Conservation (phyloP, 2,888 invertebrate species). For the Argyra leucocephala region DNA sequence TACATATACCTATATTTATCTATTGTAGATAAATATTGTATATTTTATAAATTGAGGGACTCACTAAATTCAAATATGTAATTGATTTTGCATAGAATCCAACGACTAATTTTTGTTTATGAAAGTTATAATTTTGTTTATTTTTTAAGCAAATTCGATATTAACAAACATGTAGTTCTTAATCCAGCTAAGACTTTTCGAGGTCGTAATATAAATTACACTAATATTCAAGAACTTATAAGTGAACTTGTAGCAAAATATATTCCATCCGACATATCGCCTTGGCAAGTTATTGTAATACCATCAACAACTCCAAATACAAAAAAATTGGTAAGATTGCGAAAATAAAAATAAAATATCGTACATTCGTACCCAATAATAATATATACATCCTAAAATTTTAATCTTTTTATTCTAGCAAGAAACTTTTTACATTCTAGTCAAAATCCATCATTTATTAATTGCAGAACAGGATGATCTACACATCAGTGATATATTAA, state of each 20-base stretch:
- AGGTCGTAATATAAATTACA: conserved; percentile 59
- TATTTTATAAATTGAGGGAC: too few relatives aligned
- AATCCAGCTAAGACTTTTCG: conserved; percentile 48
- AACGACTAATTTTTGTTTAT: too few relatives aligned
- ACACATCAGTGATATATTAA: conserved; percentile 64
- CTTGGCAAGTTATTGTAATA: conserved; percentile 73
- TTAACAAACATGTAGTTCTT: conserved; percentile 48
- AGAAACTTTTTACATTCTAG: conserved; percentile 54
- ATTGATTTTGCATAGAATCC: too few relatives aligned
- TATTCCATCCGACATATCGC: conserved; percentile 59
- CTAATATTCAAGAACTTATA: conserved; percentile 69
- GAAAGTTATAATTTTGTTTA: conserved; percentile 4
- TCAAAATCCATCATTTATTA: conserved; percentile 67
- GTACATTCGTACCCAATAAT: neutral
- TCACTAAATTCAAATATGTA: too few relatives aligned
- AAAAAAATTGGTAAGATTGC: conserved; percentile 14
- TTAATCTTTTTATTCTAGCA: conserved; percentile 23
- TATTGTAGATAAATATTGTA: too few relatives aligned
- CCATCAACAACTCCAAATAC: conserved; percentile 39
- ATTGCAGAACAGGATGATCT: conserved; percentile 60
- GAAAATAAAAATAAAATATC: conserved; percentile 20
- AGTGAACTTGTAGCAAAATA: conserved; percentile 70
- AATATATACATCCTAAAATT: neutral
- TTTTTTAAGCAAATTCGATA: conserved; percentile 36
- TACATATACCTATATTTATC: too few relatives aligned